Evolutionary conservation across 2,888 invertebrate species (phyloP).

Genomic region (Pseudeuparius sepicola): DNA sequence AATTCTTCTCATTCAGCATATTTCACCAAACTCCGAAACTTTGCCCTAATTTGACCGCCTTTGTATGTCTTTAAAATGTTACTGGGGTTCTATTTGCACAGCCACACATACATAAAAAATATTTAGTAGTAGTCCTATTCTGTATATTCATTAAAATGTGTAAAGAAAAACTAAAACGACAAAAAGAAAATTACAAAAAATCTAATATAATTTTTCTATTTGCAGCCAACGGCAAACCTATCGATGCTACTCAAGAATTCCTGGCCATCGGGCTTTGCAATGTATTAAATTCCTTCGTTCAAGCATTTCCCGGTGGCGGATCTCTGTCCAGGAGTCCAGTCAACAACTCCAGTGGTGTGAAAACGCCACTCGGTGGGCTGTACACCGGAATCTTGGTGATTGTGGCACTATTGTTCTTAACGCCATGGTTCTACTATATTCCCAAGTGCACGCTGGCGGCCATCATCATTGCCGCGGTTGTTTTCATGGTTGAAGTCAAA

Average conservation of each 20-base stretch:
- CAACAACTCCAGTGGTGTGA: constrained; percentile 79
- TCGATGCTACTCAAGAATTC: constrained; percentile 87
- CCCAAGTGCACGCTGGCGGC: constrained; percentile 79
- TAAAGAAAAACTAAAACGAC: no score
- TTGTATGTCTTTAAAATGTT: no score
- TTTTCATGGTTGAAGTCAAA: constrained; percentile 84
- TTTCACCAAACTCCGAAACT: no score
- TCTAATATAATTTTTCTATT: no score
- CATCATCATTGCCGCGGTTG: constrained; percentile 84
- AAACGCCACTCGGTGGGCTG: constrained; percentile 76
- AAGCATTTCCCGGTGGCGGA: constrained; percentile 77
- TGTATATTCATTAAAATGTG: no score
- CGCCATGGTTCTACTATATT: constrained; percentile 79
- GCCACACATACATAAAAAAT: no score
- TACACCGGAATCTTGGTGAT: constrained; percentile 78
- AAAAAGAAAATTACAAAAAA: no score
- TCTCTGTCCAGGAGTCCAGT: constrained; percentile 83
- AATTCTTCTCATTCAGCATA: no score
- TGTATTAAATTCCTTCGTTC: constrained; percentile 76
- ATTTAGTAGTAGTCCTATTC: no score
- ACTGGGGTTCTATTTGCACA: no score
- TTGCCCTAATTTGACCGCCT: no score
- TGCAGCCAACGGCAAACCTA: constrained; percentile 62
- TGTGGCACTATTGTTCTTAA: constrained; percentile 73
- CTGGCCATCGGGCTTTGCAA: constrained; percentile 76